These are phyloP conservation scores for Drosophila sechellia DNA, from an alignment of 1,140 invertebrate species.

Conservation along the genomic window DNA sequence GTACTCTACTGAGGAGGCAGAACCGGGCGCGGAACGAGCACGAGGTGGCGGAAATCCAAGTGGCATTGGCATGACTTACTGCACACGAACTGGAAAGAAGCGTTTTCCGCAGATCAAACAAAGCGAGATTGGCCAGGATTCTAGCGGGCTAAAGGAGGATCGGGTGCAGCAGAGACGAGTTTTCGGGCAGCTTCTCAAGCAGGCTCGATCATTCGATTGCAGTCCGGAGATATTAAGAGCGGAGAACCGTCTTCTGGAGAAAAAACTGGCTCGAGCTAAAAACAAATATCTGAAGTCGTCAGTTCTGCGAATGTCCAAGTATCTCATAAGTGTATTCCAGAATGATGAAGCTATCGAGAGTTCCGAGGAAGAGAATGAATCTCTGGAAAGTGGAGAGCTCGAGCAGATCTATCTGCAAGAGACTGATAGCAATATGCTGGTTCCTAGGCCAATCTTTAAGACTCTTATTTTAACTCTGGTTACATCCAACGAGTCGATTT, in stretches of 20 bases:
- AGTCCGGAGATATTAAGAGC: not conserved
- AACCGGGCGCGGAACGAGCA: not conserved
- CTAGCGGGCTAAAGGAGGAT: no score
- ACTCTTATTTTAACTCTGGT: not conserved
- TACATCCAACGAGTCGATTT: not conserved
- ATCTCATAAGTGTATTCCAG: not conserved
- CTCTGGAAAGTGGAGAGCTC: not conserved
- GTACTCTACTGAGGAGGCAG: not conserved
- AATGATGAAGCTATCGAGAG: not conserved
- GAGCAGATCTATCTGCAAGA: not conserved
- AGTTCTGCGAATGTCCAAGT: not conserved
- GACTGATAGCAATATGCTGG: no score
- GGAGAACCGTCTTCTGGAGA: conserved; percentile 1
- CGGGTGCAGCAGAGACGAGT: not conserved
- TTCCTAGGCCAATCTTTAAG: not conserved
- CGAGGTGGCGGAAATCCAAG: not conserved
- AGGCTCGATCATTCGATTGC: not conserved
- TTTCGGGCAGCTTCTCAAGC: not conserved
- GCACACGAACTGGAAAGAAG: conserved; percentile 8
- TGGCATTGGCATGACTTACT: not conserved
- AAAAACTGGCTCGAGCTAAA: not conserved
- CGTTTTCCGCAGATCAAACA: not conserved
- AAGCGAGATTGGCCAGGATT: no score
- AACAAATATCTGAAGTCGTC: not conserved
- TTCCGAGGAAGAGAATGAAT: not conserved